Conservation (phyloP, 1,140 invertebrate genomes). For the Cotesia vestalis region DNA sequence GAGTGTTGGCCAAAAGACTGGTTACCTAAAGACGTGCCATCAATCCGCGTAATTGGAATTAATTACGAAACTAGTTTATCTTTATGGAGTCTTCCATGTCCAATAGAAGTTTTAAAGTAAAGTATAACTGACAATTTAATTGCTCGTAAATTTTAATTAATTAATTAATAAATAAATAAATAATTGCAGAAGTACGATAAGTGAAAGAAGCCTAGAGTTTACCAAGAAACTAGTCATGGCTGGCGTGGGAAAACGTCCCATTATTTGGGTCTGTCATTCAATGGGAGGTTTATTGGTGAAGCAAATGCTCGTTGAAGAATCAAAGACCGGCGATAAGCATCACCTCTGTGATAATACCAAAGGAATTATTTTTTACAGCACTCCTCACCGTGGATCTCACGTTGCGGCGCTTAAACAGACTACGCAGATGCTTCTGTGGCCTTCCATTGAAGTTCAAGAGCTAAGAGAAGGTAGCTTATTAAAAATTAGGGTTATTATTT, state of each 20-base stretch:
- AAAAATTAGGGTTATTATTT: no score
- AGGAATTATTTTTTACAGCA: conserved; percentile 82
- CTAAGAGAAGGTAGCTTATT: conserved; percentile 71
- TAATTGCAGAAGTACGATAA: conserved; percentile 62
- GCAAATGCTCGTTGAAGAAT: conserved; percentile 73
- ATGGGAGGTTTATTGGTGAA: conserved; percentile 88
- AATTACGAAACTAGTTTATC: conserved; percentile 76
- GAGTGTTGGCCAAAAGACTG: conserved; percentile 85
- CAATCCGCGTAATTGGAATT: conserved; percentile 71
- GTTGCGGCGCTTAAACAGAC: conserved; percentile 71
- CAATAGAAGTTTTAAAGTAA: conserved; percentile 67
- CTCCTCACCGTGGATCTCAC: conserved; percentile 79
- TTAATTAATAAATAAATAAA: conserved; percentile 7
- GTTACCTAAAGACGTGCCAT: conserved; percentile 75
- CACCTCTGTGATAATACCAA: conserved; percentile 73
- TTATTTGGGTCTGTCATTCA: conserved; percentile 85
- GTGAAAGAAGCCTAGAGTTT: conserved; percentile 72
- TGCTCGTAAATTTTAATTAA: conserved; percentile 1
- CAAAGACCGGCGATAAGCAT: conserved; percentile 63
- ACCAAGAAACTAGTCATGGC: conserved; percentile 72
- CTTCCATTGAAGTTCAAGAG: conserved; percentile 83
- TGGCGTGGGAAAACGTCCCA: conserved; percentile 76
- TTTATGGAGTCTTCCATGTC: conserved; percentile 70
- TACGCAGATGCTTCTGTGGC: conserved; percentile 73
- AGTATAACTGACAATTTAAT: conserved; percentile 31